phyloP scores from a whole-genome alignment of 2,888 invertebrate species.

The Thereva nobilitata region DNA sequence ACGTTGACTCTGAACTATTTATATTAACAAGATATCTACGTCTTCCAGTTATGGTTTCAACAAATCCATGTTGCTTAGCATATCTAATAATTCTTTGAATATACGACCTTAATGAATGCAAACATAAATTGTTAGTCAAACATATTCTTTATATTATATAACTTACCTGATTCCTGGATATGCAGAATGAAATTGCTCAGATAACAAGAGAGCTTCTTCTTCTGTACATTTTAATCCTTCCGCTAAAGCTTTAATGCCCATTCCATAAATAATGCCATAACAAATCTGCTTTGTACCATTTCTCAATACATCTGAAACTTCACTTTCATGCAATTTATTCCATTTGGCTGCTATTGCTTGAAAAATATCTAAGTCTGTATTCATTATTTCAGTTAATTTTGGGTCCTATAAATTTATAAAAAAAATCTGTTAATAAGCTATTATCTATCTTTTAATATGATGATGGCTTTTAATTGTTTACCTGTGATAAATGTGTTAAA shows the following conservation, averaged over 20 bases:
- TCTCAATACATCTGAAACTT: slow-evolving; percentile 76
- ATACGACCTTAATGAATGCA: slow-evolving; percentile 47
- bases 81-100: slow-evolving; percentile 61
- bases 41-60: slow-evolving; percentile 81
- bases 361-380: slow-evolving; percentile 76
- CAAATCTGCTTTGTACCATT: slow-evolving; percentile 91
- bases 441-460: neutral
- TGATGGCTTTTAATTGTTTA: slow-evolving; percentile 19
- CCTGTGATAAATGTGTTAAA: slow-evolving; percentile 82
- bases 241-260: slow-evolving; percentile 82
- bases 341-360: slow-evolving; percentile 83
- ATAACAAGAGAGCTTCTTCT: slow-evolving; percentile 77
- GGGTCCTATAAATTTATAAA: slow-evolving; percentile 61
- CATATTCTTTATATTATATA: neutral
- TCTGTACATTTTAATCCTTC: slow-evolving; percentile 78
- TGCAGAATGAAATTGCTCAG: slow-evolving; percentile 77
- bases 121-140: slow-evolving; percentile 46
- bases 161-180: slow-evolving; percentile 72
- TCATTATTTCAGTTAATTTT: slow-evolving; percentile 69
- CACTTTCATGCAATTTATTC: slow-evolving; percentile 70
- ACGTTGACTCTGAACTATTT: slow-evolving; percentile 63
- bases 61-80: slow-evolving; percentile 74
- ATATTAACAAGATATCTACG: slow-evolving; percentile 78
- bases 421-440: neutral
- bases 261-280: slow-evolving; percentile 97